These are phyloP conservation scores for Emydocephalus ijimae DNA, from an alignment of 2,113 vertebrate species.

Conservation along the genomic window DNA sequence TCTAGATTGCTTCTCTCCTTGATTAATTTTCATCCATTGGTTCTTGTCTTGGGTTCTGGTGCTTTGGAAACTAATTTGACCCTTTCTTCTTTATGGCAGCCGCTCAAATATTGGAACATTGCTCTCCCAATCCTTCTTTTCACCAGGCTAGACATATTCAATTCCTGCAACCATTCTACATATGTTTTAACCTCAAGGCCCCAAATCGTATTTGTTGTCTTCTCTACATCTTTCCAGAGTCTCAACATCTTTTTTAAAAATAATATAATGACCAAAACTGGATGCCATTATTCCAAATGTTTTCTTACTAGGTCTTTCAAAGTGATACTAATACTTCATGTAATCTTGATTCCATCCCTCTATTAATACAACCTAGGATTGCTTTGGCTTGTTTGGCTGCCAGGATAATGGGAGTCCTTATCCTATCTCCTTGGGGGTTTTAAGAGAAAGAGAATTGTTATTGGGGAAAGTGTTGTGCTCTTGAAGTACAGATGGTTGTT, in stretches of 20 bases:
- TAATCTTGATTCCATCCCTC: no score
- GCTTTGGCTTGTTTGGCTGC: no score
- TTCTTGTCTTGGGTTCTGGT: neutral
- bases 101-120: neutral
- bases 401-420: neutral
- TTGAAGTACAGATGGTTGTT: neutral
- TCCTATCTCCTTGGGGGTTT: neutral
- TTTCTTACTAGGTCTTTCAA: no score
- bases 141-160: neutral
- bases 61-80: neutral
- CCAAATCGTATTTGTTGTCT: no score
- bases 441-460: neutral
- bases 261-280: no score
- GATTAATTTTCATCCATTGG: neutral
- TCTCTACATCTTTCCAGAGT: no score
- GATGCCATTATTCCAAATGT: no score
- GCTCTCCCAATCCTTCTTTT: neutral
- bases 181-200: no score
- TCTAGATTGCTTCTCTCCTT: neutral
- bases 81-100: neutral
- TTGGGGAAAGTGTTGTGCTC: neutral
- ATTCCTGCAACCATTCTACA: neutral
- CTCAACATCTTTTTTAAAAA: no score
- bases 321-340: no score
- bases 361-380: no score